Evolutionary conservation across 2,888 invertebrate species (phyloP).

Genomic region (Chloroclysta siterata): DNA sequence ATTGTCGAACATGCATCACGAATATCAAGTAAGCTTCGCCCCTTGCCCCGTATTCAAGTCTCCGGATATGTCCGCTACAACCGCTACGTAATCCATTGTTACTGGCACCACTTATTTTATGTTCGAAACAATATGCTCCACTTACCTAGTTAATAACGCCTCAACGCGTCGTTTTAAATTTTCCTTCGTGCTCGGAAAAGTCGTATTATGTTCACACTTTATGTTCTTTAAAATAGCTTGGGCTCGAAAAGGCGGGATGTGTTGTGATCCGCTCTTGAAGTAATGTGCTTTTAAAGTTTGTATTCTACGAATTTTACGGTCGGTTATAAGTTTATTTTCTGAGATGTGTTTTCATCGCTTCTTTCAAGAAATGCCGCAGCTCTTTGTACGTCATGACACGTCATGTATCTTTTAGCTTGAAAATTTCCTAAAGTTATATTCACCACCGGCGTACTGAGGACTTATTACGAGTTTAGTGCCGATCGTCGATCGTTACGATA

Average conservation of each 20-base stretch:
- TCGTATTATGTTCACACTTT: constrained; percentile 21
- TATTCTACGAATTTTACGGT: constrained; percentile 17
- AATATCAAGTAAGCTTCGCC: constrained; percentile 23
- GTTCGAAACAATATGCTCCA: constrained; percentile 38
- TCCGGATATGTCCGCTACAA: constrained; percentile 31
- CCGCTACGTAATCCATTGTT: constrained; percentile 42
- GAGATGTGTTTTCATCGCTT: constrained; percentile 10
- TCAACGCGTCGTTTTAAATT: constrained; percentile 21
- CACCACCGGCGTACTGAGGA: too few species aligned
- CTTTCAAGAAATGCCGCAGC: constrained; percentile 11
- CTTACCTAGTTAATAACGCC: constrained; percentile 38
- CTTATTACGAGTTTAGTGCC: too few species aligned
- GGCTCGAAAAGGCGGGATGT: constrained; percentile 10
- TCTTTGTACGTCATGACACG: constrained; percentile 11
- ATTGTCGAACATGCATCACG: constrained; percentile 8
- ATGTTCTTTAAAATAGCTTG: constrained; percentile 12
- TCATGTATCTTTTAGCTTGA: constrained; percentile 7
- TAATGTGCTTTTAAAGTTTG: constrained; percentile 19
- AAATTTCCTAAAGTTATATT: constrained; percentile 1
- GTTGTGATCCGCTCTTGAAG: constrained; percentile 17
- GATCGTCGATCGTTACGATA: too few species aligned
- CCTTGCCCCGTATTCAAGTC: constrained; percentile 25
- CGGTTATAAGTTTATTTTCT: constrained; percentile 9
- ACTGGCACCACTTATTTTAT: constrained; percentile 34
- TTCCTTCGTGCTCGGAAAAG: constrained; percentile 16